Conservation (phyloP, 2,113 vertebrate species). For the Toxotes jaculatrix region DNA sequence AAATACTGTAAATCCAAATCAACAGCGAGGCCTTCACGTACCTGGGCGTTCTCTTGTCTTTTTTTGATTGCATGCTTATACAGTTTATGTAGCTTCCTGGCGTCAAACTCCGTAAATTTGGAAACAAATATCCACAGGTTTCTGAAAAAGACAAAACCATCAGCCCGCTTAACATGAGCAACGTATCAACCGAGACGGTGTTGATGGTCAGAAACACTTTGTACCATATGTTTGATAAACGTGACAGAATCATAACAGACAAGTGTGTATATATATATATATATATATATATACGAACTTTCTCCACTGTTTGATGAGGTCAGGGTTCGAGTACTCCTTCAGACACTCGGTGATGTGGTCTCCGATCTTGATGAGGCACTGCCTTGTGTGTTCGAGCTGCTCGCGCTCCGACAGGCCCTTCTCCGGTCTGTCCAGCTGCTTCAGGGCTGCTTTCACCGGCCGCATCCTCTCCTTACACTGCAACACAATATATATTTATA, state of each 20-base stretch:
- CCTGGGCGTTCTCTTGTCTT: conserved; percentile 93
- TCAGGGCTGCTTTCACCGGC: conserved; percentile 97
- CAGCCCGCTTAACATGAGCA: neutral
- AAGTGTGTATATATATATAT: too few species aligned
- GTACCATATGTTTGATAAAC: neutral
- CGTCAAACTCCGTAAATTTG: conserved; percentile 99
- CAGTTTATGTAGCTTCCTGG: conserved; percentile 96
- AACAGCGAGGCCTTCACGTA: conserved; percentile 62
- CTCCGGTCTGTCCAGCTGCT: conserved; percentile 97
- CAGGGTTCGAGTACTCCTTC: conserved; percentile 96
- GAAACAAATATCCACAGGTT: conserved; percentile 99
- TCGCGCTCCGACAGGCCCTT: conserved; percentile 98
- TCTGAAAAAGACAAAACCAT: conserved; percentile 78
- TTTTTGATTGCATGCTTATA: conserved; percentile 99
- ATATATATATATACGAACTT: conserved; percentile 90
- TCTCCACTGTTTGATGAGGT: conserved; percentile 98
- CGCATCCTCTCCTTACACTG: conserved; percentile 99
- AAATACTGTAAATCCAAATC: neutral
- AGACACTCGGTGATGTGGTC: conserved; percentile 99
- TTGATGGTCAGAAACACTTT: neutral
- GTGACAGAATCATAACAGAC: neutral
- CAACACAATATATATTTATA: too few species aligned
- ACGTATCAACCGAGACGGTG: neutral
- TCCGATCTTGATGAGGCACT: conserved; percentile 98
- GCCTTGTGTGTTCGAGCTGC: conserved; percentile 96